Base-by-base conservation (phyloP, 2,797 vertebrate genomes). In the Cynodonichthys magdalenae region DNA sequence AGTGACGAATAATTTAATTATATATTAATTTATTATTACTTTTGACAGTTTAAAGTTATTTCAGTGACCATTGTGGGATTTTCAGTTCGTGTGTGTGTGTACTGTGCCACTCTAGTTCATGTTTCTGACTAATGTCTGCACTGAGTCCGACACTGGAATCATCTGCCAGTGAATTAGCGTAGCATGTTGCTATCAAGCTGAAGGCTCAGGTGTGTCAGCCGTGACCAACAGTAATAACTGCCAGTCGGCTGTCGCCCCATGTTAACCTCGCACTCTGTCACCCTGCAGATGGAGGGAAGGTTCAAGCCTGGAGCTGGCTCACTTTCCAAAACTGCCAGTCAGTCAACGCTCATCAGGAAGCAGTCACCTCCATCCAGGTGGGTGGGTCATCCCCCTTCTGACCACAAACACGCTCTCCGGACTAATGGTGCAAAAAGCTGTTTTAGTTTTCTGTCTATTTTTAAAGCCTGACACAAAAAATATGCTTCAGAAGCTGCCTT, bases 251-350 rank as follows among this genome's bases (percentile, higher is more conserved):
- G 89, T 84, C 87, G 65, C 71, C 63, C 48, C 47, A 57, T 27
- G 66, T 89, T 86, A 89, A 84, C 84, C 80, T 86, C 85, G 74
- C 84, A 59, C 75, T 82, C 75, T 79, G 60, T 80, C 87, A 59
- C 76, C 71, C 61, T 55, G 42, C 87, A 94, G 94, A 95, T 15
- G 94, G 90, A 59, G 94, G 94, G 53, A 95, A 95, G 82, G 90
- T 95, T 83, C 94, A 95, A 63, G 91, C 88, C 70, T 95, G 94
- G 94, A 92, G 89, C 90, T 94, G 93, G 91, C 77, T 83, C 73
- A 90, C 90, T 59, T 91, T 93, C 56, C 85, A 93, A 36, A 93
- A 90, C 90, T 89, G 91, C 85, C 93, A 93, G 74, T 94, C 94
- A 72, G 68, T 92, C 84, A 93, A 91, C 46, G 90, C 89, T 54